Base-by-base conservation (phyloP, 2,888 invertebrate species). In the Plagodis dolabraria region DNA sequence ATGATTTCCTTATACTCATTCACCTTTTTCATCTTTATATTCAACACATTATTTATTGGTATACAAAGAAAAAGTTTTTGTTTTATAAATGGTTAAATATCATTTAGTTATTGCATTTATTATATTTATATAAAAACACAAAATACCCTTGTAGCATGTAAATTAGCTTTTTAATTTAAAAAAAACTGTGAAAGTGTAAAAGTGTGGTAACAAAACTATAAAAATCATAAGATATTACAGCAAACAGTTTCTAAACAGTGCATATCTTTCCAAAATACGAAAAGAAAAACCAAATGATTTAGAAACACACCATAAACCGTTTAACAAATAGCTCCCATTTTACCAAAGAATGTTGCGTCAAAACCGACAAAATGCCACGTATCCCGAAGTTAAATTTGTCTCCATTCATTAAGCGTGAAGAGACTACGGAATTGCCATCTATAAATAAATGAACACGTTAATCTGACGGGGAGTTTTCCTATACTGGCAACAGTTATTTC, bases 381-480 rank as follows among this genome's bases (percentile, higher is more conserved):
- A 50, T 49, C 46, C 53, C 42, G 12, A 55, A 58, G 52, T 58
- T 58, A 58, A 58, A 58, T 57, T 58, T 35, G 62, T 54, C 54
- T 57, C 48, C 62, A 58, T 63, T 58, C 58, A 63, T 58, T 62
- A 57, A 52, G 11, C 9, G 34, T 6, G 53, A 54, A 10, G 44
- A 60, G 38, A 53, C 40, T 57, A 57, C 60, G 47, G 47, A 42
- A 56, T 51, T 45, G 45, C 46, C 36, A 45, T 52, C 44, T 67
- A 63, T 64, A 67, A 65, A 65, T 69, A 67, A 53, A 59, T 64
- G 44, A 57, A 62, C 64, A 64, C 60, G 59, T 60, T 62, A 53
- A 62, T 60, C 58, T 36, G 58, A 43, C 33, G 48, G 55, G 47
- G 48, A 62, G 58, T 57, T 64, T 58, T 53, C 60, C 61, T 58